Base-by-base conservation (phyloP, 1,140 invertebrate species). In the Penaeus vannamei region DNA sequence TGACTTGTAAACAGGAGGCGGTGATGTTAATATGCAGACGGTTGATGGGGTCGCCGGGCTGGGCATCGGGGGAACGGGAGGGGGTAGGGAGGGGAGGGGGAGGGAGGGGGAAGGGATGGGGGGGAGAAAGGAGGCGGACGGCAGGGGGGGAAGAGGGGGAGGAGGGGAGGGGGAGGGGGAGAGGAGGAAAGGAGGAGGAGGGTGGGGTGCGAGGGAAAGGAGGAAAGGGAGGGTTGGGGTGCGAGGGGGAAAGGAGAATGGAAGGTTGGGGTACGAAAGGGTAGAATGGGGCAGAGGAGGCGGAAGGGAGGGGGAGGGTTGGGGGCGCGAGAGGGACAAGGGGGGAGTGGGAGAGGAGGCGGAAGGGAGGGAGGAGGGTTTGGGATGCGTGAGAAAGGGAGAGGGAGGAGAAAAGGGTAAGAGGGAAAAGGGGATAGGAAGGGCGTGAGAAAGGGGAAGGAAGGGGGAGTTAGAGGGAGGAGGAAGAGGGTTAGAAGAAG, bases 1-100 rank as follows among this genome's bases (percentile, higher is more conserved):
- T 84, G 82, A 84, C 82, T 84, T 66, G 82, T 84, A 84, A 84
- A 66, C 82, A 84, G 82, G 61, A 66, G 64, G 60, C 46, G 61
- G 8, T n/a, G 61, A 84, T 61, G 82, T 84, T 84, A 84, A 84
- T 84, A 84, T 84, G 82, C 82, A 66, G 17, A 53, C 8, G 82
- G 42, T 36, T 84, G 82, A 84, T 84, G 82, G 82, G 46, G n/a
- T 84, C 82, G 61, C 26, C 23, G 19, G 61, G 3, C 32, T n/a
- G 61, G 8, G 82, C 61, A 1, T 53, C 2, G 26, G 80, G n/a
- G 12, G 29, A 29, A 36, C 5, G 22, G 32, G n/a, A 42, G 10
- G n/a, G n/a, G 53, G 53, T 2, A n/a, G 3, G 29, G 4, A 4
- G 5, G 17, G n/a, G 5, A 12, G 3, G 14, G 72, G 12, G 12